Base-by-base conservation (phyloP, 2,113 vertebrate genomes). In the Micromys minutus region DNA sequence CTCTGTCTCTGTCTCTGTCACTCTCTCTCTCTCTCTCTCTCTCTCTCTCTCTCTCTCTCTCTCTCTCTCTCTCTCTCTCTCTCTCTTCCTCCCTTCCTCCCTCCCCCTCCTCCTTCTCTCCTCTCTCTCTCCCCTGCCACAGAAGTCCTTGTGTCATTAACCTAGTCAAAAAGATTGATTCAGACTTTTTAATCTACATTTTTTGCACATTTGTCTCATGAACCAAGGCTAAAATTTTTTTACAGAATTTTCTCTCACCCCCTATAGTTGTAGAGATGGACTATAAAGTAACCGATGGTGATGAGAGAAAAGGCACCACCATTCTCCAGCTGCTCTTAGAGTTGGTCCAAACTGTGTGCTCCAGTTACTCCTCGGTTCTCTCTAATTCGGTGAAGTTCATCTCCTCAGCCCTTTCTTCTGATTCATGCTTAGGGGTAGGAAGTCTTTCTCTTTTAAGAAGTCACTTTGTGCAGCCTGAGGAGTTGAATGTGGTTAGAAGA, bases 191-290 rank as follows among this genome's bases (percentile, higher is more conserved):
- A 31, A 71, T 76, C 63, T 61, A 31, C 34, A 36, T 69, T 17
- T 31, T 31, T 24, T 45, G 45, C 3, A 69, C 47, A 6, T 96
- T 91, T 94, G 63, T 9, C 39, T 17, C 57, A 50, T 4, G 59
- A 63, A 91, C 92, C 34, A 94, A 96, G 13, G 45, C n/a, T 65
- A 47, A 39, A 85, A 22, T 83, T 65, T 75, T 87, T 39, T 89
- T 91, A 81, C 9, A 85, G 47, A 5, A 52, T 21, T 74, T 75
- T 94, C 61, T 89, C 15, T 94, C 84, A 47, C 1, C 45, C 29
- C 26, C 57, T 84, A 39, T 21, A 85, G n/a, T 52, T 74, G 5
- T 22, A 80, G 63, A 80, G 1, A 52, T 93, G 50, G 65, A 13
- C 17, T 85, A 59, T 47, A 52, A 87, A 87, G 55, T 39, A 93